phyloP scores from a whole-genome alignment of 1,140 invertebrate genomes.

The Trigoniulus corallinus region DNA sequence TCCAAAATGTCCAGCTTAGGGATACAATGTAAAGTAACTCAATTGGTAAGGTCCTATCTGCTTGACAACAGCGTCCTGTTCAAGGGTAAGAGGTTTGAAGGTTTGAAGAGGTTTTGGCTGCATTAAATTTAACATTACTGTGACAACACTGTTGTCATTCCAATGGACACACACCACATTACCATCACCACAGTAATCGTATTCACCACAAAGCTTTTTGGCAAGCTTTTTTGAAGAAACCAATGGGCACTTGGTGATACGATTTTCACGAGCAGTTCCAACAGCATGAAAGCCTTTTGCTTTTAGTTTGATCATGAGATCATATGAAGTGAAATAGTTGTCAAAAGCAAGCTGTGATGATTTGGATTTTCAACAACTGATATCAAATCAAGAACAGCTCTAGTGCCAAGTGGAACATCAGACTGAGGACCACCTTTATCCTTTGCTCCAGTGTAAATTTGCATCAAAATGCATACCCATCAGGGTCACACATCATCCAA shows the following conservation, averaged over 20 bases:
- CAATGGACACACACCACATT: not conserved
- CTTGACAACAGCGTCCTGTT: too few species aligned
- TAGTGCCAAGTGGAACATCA: not conserved
- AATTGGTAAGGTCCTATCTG: too few species aligned
- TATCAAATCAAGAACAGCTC: too few species aligned
- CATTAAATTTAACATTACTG: not conserved
- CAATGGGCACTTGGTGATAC: not conserved
- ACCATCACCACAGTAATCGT: not conserved
- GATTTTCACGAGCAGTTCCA: not conserved
- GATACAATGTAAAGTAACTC: too few species aligned
- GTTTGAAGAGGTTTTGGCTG: too few species aligned
- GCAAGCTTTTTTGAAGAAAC: not conserved
- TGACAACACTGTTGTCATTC: not conserved
- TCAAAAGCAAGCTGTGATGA: not conserved
- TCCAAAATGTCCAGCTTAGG: too few species aligned
- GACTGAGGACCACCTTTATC: not conserved
- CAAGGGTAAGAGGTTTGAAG: too few species aligned
- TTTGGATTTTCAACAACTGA: too few species aligned
- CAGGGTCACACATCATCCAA: too few species aligned
- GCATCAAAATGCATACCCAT: constrained; percentile 7
- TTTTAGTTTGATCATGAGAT: constrained; percentile 2
- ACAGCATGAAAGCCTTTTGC: not conserved
- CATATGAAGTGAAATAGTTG: constrained; percentile 6
- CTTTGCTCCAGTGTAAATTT: constrained; percentile 2
- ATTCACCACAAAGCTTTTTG: not conserved